These are phyloP conservation scores for Sebastolobus altivelis DNA, from an alignment of 2,797 vertebrate species.

Conservation along the genomic window DNA sequence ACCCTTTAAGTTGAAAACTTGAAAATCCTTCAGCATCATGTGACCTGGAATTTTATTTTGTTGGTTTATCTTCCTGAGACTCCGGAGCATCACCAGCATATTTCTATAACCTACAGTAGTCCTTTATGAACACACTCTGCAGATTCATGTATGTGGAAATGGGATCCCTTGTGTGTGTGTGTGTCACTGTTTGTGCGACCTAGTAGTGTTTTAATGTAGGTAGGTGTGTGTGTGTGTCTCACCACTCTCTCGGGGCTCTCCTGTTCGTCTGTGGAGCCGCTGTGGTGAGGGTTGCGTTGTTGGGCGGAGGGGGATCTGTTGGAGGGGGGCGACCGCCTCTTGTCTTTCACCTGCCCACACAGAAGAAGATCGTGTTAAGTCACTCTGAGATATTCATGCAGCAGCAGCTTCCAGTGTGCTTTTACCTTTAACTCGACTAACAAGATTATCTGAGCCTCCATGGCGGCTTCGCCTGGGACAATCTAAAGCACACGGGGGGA, in stretches of 20 bases:
- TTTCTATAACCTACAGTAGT: fast-evolving
- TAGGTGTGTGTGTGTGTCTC: slow-evolving; percentile 42
- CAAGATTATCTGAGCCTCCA: background rate
- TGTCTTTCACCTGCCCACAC: slow-evolving; percentile 81
- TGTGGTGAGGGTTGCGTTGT: slow-evolving; percentile 77
- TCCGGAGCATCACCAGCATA: background rate
- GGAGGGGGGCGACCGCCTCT: slow-evolving; percentile 79
- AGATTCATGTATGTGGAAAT: background rate
- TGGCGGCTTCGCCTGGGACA: slow-evolving; percentile 6
- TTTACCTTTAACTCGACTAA: slow-evolving; percentile 16
- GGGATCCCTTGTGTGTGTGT: background rate
- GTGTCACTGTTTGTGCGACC: background rate
- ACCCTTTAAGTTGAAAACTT: background rate
- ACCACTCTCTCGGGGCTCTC: slow-evolving; percentile 88
- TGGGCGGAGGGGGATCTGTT: slow-evolving; percentile 74
- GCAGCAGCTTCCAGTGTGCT: background rate
- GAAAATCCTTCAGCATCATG: background rate
- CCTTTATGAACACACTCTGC: background rate
- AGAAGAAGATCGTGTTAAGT: background rate
- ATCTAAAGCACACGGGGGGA: background rate
- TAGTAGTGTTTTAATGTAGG: background rate
- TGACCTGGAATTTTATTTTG: background rate
- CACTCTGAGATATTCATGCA: background rate
- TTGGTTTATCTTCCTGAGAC: background rate
- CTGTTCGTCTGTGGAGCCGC: slow-evolving; percentile 78